Base-by-base conservation (phyloP, 2,113 vertebrate genomes). In the Cyprinus carpio region DNA sequence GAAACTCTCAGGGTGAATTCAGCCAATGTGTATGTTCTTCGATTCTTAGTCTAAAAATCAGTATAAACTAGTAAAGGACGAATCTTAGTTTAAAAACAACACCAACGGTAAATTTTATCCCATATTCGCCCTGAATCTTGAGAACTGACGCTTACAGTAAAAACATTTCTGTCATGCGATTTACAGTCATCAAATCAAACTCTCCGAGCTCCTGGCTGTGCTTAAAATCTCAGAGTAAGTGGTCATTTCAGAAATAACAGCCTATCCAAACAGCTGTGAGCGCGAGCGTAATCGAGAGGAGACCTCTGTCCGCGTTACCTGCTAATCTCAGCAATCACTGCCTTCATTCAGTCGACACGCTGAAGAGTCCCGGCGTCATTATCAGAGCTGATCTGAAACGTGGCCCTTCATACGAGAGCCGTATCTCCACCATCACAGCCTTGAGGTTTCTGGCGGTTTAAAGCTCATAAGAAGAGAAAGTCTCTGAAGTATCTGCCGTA, bases 401-500 rank as follows among this genome's bases (percentile, higher is more conserved):
- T n/a, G n/a, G n/a, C 40, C 34, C 34, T 37, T 37, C 34, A 37
- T 37, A 40, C 40, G 40, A 37, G 34, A 37, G 40, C 34, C 34
- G 40, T 2, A 31, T 34, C 16, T 69, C 65, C 65, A 37, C 65
- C 4, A 69, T 69, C 65, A 69, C 65, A 12, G 29, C 27, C 62
- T n/a, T n/a, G n/a, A n/a, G n/a, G n/a, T n/a, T n/a, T n/a, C n/a
- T n/a, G n/a, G n/a, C n/a, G n/a, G n/a, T n/a, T n/a, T n/a, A n/a
- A n/a, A n/a, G n/a, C n/a, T n/a, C n/a, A 12, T 2, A 9, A 60
- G 58, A n/a, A 12, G 58, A 62, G 58, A 62, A 27, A 64, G 25
- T 10, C 75, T 16, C 29, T 6, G 20, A 20, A 54, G 34, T 37
- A 37, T 37, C 3, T 37, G 34, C 3, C 37, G 90, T 94, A 99